Conservation (phyloP, 2,888 invertebrate genomes). For the Girardia tigrina region DNA sequence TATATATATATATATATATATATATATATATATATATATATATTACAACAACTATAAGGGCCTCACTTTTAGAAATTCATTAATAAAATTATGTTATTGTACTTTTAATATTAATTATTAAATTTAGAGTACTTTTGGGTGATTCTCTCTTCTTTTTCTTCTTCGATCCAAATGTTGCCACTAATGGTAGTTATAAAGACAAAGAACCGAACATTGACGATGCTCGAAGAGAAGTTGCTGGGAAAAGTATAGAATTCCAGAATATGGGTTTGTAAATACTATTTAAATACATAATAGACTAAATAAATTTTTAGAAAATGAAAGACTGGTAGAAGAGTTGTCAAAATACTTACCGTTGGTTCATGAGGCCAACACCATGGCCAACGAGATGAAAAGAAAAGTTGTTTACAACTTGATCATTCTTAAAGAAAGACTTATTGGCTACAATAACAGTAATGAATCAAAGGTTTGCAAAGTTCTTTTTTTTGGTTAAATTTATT, state of each 20-base stretch:
- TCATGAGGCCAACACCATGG: not conserved
- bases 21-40: too few species aligned
- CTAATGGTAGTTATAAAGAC: not conserved
- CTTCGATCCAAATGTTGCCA: not conserved
- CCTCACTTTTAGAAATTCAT: too few species aligned
- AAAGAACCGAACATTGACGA: not conserved
- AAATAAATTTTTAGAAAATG: not conserved
- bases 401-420: not conserved
- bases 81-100: too few species aligned
- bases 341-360: not conserved
- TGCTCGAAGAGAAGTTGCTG: not conserved
- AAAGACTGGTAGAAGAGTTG: not conserved
- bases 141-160: not conserved
- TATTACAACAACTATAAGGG: too few species aligned
- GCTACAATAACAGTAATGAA: not conserved
- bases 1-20: too few species aligned
- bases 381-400: not conserved
- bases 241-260: not conserved
- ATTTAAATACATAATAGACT: not conserved
- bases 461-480: not conserved
- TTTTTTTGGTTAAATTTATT: too few species aligned
- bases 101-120: not conserved
- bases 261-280: not conserved
- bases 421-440: not conserved
- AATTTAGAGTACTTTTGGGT: not conserved